Base-by-base conservation (phyloP, 2,797 vertebrate species). In the Ambastaia sidthimunki region DNA sequence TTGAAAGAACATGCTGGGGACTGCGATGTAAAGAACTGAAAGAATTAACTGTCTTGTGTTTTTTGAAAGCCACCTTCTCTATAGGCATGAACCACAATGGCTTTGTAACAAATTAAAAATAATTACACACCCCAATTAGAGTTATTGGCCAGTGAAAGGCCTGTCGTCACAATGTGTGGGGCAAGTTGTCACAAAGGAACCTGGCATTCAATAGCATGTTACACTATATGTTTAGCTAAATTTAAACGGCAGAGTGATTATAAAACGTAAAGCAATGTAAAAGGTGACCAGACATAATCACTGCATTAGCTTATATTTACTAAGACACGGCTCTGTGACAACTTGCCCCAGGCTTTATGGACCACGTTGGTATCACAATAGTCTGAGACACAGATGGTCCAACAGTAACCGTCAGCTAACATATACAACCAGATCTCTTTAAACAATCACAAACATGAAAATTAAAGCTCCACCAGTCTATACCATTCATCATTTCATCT, bases 1-100 rank as follows among this genome's bases (percentile, higher is more conserved):
- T 69, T 69, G 69, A 48, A 74, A 71, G 59, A 52, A 50, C 37
- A 83, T 16, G 52, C 55, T 12, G 59, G 37, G 41, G 79, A 34
- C 47, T 23, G 28, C 63, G 5, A 79, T 28, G 41, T 15, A 50
- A 44, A 11, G 37, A 31, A 31, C 9, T 68, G 18, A 68, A 4
- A 69, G 34, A 62, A 78, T 62, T 71, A 16, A 71, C 52, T n/a
- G 4, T 52, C 6, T 18, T 52, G 15, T 48, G 48, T 67, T 76
- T 60, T 60, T 76, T 44, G 57, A 28, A 41, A 41, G 37, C 6
- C 37, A 44, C 2, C 41, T 44, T 44, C 10, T 44, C 9, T 2
- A 41, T 41, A 41, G 37, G 37, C 10, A 44, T 10, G 10, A 11
- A 11, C 41, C 41, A 10, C 9, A 11, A 44, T 10, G 41, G 41